phyloP scores from a whole-genome alignment of 2,797 vertebrate genomes.

The Anableps anableps region DNA sequence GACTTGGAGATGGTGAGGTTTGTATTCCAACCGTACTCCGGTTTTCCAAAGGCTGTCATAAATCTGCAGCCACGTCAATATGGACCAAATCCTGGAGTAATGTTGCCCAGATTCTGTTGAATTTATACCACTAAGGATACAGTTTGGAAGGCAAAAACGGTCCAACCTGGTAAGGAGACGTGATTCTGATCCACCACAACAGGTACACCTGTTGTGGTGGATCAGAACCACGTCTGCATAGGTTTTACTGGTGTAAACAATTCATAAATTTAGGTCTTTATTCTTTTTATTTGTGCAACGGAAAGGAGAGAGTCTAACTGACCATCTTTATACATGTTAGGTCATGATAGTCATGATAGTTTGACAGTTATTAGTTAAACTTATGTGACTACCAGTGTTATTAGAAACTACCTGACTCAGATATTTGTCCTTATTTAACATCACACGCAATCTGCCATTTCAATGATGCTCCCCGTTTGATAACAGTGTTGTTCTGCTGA shows the following conservation, averaged over 20 bases:
- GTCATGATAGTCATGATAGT: not conserved
- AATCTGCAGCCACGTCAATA: not conserved
- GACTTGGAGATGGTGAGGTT: not conserved
- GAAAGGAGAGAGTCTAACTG: slow-evolving; percentile 1
- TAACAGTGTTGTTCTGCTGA: slow-evolving; percentile 25
- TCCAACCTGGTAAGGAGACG: not conserved
- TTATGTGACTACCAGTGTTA: slow-evolving; percentile 9
- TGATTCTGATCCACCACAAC: not conserved
- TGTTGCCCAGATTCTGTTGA: not conserved
- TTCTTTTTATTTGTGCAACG: not conserved
- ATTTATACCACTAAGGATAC: not conserved
- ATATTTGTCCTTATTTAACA: slow-evolving; percentile 34
- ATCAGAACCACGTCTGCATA: slow-evolving; percentile 7
- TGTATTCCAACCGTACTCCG: not conserved
- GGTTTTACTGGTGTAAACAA: not conserved
- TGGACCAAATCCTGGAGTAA: not conserved
- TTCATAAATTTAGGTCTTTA: not conserved
- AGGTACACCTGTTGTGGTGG: not conserved
- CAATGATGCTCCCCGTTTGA: slow-evolving; percentile 37
- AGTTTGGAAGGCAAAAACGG: not conserved
- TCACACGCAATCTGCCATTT: slow-evolving; percentile 32
- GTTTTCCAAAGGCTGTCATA: not conserved
- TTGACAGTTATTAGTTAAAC: not conserved
- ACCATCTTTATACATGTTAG: slow-evolving; percentile 1
- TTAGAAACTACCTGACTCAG: slow-evolving; percentile 28